phyloP scores from a whole-genome alignment of 2,888 invertebrate genomes.

The Palloptera scutellata region DNA sequence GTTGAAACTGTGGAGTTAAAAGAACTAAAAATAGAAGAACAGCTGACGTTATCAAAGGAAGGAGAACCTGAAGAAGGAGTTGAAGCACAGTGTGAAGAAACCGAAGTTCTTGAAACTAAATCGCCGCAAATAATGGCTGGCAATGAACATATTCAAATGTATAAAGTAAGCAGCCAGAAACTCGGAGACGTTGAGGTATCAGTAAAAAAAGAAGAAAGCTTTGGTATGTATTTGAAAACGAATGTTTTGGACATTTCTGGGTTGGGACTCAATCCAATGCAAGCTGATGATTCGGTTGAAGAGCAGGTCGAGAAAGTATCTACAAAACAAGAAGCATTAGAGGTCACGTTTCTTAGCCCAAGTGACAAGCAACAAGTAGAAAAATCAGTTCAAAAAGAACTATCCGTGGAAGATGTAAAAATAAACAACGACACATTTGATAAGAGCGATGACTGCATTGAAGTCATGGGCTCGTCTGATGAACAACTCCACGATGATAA shows the following conservation, averaged over 20 bases:
- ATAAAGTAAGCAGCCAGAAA: not conserved
- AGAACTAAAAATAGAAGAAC: not conserved
- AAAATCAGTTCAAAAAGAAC: slow-evolving; percentile 19
- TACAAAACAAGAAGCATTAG: not conserved
- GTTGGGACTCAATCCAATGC: slow-evolving; percentile 46
- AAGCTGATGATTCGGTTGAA: slow-evolving; percentile 20
- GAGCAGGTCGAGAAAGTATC: not conserved
- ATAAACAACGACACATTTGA: slow-evolving; percentile 8
- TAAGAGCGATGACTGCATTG: slow-evolving; percentile 5
- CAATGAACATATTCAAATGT: not conserved
- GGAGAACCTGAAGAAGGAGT: not conserved
- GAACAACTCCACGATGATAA: slow-evolving; percentile 27
- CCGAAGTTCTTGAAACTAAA: not conserved
- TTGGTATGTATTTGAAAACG: slow-evolving; percentile 37
- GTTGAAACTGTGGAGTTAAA: no score
- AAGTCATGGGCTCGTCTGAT: slow-evolving; percentile 25
- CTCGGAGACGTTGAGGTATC: not conserved
- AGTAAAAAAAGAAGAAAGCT: slow-evolving; percentile 7
- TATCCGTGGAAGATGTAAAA: not conserved
- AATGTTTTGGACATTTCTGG: slow-evolving; percentile 42
- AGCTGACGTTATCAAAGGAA: not conserved
- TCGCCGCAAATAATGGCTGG: not conserved
- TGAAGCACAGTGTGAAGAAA: not conserved
- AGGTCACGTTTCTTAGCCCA: not conserved
- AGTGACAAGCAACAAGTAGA: not conserved